phyloP scores from a whole-genome alignment of 35 echinoderm and acorn worm species.

The Lytechinus pictus region DNA sequence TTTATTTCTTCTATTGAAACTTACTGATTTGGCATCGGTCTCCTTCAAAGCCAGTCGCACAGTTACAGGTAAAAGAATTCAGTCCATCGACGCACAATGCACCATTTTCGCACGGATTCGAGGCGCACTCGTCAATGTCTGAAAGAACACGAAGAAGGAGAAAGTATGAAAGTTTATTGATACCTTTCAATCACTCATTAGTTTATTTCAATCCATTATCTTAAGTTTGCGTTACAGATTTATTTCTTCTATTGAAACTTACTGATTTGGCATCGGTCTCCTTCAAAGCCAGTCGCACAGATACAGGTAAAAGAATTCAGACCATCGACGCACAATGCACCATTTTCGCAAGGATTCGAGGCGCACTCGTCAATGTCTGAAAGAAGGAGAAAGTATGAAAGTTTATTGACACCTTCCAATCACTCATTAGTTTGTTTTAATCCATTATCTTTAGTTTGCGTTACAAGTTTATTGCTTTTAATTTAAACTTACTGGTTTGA shows the following conservation, averaged over 20 bases:
- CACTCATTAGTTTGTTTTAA: too few species aligned
- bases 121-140: constrained; percentile 65
- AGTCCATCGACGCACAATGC: constrained; percentile 52
- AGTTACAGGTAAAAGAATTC: constrained; percentile 69
- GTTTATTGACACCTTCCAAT: neutral
- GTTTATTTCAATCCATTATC: too few species aligned
- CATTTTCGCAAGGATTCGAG: constrained; percentile 68
- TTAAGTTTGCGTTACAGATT: too few species aligned
- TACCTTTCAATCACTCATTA: too few species aligned
- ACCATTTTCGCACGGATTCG: constrained; percentile 67
- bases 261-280: too few species aligned
- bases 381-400: neutral
- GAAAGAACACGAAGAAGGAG: neutral
- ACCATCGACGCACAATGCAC: constrained; percentile 51
- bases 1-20: too few species aligned
- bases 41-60: constrained; percentile 9
- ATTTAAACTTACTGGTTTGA: neutral
- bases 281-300: constrained; percentile 40
- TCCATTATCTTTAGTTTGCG: too few species aligned
- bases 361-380: constrained; percentile 62
- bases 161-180: too few species aligned
- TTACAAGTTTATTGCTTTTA: too few species aligned
- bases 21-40: too few species aligned
- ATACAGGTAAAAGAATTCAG: constrained; percentile 63
- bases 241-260: too few species aligned